phyloP scores from a whole-genome alignment of 1,140 invertebrate genomes.

The Chelonus insularis region DNA sequence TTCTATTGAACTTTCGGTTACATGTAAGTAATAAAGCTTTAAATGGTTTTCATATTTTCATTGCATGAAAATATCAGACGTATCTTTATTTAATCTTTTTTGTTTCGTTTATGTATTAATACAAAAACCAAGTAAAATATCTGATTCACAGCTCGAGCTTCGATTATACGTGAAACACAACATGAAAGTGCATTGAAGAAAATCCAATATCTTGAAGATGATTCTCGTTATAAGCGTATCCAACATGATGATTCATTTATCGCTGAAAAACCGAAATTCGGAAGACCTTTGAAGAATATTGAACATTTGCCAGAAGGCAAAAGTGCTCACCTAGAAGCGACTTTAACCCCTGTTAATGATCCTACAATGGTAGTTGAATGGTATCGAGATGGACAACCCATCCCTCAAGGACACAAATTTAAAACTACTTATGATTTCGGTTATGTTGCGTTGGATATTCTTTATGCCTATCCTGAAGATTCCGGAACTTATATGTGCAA shows the following conservation, averaged over 20 bases:
- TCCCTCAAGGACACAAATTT: conserved; percentile 87
- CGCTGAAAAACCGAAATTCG: conserved; percentile 86
- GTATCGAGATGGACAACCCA: conserved; percentile 89
- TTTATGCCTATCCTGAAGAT: conserved; percentile 96
- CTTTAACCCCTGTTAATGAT: conserved; percentile 92
- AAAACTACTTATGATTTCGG: conserved; percentile 95
- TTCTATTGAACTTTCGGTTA: conserved; percentile 78
- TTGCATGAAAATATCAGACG: no score
- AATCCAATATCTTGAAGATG: conserved; percentile 89
- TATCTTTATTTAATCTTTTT: no score
- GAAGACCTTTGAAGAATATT: conserved; percentile 81
- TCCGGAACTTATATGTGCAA: conserved; percentile 93
- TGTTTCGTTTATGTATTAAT: conserved; percentile 15
- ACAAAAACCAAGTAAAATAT: no score
- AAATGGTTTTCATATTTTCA: no score
- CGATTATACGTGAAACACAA: conserved; percentile 91
- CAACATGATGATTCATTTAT: conserved; percentile 73
- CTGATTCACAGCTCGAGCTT: conserved; percentile 83
- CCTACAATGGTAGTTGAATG: conserved; percentile 95
- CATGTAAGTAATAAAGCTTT: conserved; percentile 82
- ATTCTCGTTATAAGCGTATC: conserved; percentile 74
- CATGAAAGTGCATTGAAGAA: conserved; percentile 91
- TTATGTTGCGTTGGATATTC: conserved; percentile 91
- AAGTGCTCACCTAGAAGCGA: conserved; percentile 92
- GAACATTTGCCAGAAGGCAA: conserved; percentile 84